These are phyloP conservation scores for Acestrorhynchus altus DNA, from an alignment of 2,797 vertebrate genomes.

Conservation along the genomic window DNA sequence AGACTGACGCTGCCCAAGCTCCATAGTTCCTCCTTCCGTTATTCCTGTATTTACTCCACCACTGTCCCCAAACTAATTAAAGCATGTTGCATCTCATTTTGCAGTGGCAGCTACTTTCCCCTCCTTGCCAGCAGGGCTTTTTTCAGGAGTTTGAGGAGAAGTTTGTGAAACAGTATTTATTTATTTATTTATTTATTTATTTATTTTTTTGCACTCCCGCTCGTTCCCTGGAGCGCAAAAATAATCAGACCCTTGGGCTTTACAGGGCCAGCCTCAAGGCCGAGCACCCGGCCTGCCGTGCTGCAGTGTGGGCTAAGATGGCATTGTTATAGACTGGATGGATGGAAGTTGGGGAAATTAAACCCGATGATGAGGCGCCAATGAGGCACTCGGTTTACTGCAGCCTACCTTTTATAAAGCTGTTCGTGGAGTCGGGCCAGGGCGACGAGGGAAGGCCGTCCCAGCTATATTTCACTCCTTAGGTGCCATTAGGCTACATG, in stretches of 20 bases:
- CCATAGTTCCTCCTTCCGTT: neutral
- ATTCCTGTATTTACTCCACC: neutral
- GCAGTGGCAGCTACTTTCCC: constrained; percentile 4
- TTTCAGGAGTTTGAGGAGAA: constrained; percentile 60
- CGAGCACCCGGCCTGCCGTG: neutral
- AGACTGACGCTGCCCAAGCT: neutral
- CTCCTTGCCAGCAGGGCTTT: constrained; percentile 12
- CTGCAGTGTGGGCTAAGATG: constrained; percentile 26
- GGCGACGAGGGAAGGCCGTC: neutral
- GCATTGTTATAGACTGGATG: constrained; percentile 36
- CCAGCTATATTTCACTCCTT: constrained; percentile 64
- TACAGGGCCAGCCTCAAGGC: constrained; percentile 8
- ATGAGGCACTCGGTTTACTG: constrained; percentile 61
- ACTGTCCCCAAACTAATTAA: neutral
- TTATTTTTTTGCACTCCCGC: constrained; percentile 28
- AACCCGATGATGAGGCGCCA: constrained; percentile 55
- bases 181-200: too few species aligned
- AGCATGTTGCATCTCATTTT: neutral
- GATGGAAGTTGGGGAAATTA: constrained; percentile 59
- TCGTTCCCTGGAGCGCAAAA: constrained; percentile 9
- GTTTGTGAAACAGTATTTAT: too few species aligned
- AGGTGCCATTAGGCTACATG: constrained; percentile 70
- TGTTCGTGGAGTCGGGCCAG: constrained; percentile 38
- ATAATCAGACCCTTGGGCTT: constrained; percentile 46
- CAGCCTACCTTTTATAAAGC: constrained; percentile 62